Percentiles rank a stretch among this genome's conserved stretches.
These are phyloP conservation scores for Linepithema humile DNA, from an alignment of 1,140 invertebrate species.

Conservation along the genomic window DNA sequence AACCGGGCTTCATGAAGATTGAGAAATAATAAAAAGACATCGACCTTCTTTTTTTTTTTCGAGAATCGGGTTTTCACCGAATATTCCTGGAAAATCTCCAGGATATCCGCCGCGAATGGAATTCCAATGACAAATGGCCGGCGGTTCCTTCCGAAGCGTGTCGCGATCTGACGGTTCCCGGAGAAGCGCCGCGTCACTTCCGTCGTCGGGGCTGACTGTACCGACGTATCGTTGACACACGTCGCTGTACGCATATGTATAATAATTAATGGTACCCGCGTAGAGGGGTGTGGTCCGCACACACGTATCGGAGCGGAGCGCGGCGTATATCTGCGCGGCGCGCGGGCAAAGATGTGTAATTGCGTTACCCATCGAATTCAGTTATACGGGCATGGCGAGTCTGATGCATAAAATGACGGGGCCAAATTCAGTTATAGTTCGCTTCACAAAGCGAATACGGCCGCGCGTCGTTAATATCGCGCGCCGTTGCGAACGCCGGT, in stretches of 20 bases:
- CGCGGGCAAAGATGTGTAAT: conserved; percentile 74
- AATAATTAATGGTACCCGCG: conserved; percentile 70
- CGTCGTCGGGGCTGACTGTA: conserved; percentile 44
- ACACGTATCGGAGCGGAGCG: conserved; percentile 50
- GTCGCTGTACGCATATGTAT: conserved; percentile 59
- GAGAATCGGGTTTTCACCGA: too few species aligned
- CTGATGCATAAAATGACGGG: conserved; percentile 76
- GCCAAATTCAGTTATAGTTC: conserved; percentile 76
- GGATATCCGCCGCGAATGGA: neutral
- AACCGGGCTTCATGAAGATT: neutral
- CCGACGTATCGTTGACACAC: conserved; percentile 67
- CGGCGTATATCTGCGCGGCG: conserved; percentile 69
- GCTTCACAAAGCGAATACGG: conserved; percentile 75
- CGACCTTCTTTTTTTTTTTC: too few species aligned
- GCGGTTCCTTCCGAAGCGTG: neutral
- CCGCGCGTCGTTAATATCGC: conserved; percentile 74
- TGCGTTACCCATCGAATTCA: conserved; percentile 76
- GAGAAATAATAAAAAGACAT: neutral
- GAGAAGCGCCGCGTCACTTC: conserved; percentile 24
- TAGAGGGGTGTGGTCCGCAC: conserved; percentile 61
- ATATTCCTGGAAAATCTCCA: neutral
- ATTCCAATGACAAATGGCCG: neutral
- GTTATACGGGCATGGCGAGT: conserved; percentile 75
- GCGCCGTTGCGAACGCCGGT: conserved; percentile 68
- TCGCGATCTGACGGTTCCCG: neutral